Conservation (phyloP, 2,113 vertebrate species). For the Boulengerochromis microlepis region DNA sequence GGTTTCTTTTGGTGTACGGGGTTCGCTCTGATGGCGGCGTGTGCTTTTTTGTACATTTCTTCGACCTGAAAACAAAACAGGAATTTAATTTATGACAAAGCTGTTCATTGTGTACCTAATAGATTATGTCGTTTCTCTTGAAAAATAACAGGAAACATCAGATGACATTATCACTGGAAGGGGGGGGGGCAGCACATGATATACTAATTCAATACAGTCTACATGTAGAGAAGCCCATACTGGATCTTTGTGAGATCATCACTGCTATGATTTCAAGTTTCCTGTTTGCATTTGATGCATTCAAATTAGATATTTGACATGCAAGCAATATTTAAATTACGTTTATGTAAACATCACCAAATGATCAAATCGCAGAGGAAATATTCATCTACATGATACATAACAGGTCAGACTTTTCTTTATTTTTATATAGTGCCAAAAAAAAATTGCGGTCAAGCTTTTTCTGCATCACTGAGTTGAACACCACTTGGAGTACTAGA, state of each 20-base stretch:
- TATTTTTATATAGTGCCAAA: not conserved
- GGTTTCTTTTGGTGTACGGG: conserved; percentile 94
- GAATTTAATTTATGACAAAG: fast-evolving
- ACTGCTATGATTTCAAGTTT: not conserved
- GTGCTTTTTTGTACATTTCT: conserved; percentile 96
- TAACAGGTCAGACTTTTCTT: not conserved
- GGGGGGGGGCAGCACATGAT: not conserved
- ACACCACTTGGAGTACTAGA: not conserved
- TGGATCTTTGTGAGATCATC: not conserved
- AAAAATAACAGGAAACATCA: conserved; percentile 63
- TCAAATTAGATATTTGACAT: not conserved
- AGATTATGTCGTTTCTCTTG: conserved; percentile 39
- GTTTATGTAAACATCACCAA: not conserved
- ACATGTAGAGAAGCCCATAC: not conserved
- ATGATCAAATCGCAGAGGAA: not conserved
- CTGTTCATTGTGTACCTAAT: not conserved
- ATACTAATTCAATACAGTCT: not conserved
- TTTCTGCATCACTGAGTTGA: not conserved
- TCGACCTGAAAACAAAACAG: conserved; percentile 76
- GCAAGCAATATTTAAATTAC: not conserved
- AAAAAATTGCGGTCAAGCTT: not conserved
- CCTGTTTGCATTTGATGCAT: not conserved
- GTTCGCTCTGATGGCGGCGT: conserved; percentile 86
- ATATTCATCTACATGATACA: not conserved
- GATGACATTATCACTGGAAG: conserved; percentile 29